phyloP scores from a whole-genome alignment of 2,888 invertebrate species.

The Diogma glabrata region DNA sequence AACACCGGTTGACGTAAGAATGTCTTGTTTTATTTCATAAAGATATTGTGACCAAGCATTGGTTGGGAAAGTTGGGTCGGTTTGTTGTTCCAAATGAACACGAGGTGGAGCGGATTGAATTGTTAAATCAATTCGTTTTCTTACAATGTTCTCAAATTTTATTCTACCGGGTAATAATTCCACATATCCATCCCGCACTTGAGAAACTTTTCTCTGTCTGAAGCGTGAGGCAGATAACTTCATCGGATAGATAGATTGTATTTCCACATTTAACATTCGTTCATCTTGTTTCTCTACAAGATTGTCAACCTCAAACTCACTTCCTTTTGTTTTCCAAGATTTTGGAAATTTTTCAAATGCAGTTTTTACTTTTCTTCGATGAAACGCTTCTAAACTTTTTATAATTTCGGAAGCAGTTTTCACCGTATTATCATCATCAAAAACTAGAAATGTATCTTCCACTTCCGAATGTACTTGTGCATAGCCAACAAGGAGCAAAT shows the following conservation, averaged over 20 bases:
- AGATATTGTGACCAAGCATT: constrained; percentile 59
- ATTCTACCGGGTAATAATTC: constrained; percentile 47
- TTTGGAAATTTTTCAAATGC: constrained; percentile 44
- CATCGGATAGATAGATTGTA: constrained; percentile 50
- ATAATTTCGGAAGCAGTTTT: constrained; percentile 41
- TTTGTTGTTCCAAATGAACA: constrained; percentile 47
- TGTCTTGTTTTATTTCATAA: constrained; percentile 32
- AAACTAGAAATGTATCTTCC: constrained; percentile 58
- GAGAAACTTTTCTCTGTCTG: constrained; percentile 41
- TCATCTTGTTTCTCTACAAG: constrained; percentile 41
- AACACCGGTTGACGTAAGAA: constrained; percentile 25
- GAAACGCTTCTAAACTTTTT: constrained; percentile 41
- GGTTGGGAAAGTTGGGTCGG: constrained; percentile 51
- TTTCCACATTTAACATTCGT: constrained; percentile 52
- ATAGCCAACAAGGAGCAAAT: constrained; percentile 50
- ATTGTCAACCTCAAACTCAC: constrained; percentile 50
- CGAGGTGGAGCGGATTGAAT: constrained; percentile 45
- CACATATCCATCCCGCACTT: constrained; percentile 54
- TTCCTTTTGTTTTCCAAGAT: constrained; percentile 51
- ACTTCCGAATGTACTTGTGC: constrained; percentile 50
- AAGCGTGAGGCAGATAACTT: constrained; percentile 39
- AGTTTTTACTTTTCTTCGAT: constrained; percentile 39
- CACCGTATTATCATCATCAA: constrained; percentile 44
- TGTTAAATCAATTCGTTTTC: constrained; percentile 44
- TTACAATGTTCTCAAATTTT: constrained; percentile 44